Evolutionary conservation across 2,797 vertebrate genomes (phyloP), one percentile per base, ranked within the genome.

Genomic region (Tamandua tetradactyla): DNA sequence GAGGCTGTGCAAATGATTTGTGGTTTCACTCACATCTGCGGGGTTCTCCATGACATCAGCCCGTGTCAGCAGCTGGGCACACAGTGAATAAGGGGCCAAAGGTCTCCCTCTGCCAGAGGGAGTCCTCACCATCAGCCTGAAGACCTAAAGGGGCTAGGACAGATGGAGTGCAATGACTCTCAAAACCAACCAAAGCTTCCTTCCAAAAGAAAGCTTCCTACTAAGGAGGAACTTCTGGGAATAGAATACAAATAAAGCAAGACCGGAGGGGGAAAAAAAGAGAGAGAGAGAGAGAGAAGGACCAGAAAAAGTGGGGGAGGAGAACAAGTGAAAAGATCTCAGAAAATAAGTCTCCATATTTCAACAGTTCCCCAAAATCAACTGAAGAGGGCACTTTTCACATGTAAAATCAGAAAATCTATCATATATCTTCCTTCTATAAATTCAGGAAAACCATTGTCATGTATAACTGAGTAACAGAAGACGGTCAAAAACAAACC

Each of bases 311-410:
- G 7, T 47, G 18, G 79, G 42, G 47, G 49, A 86, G 15, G 25
- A 47, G 49, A 91, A 49, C 18, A 37, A 40, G 52, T 52, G 52
- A 15, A 18, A 52, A 52, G 52, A 52, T 52, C 52, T 52, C 52
- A n/a, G 37, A 59, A 52, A 84, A 17, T 5, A 68, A 74, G 23
- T 5, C 1, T 12, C 81, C 44, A 49, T 13, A 47, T 55, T 55
- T 44, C 79, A 32, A 27, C 76, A 37, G 23, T 94, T 93, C 81
- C 84, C 84, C 76, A 80, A 86, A 92, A 35, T 72, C 40, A 84
- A 61, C 94, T 76, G 93, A 96, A 96, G 96, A 94, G 94, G 94
- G 95, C n/a, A 1, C 72, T 47, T 71, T 59, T 59, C 71, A 87
- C n/a, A 92, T 80, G 22, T 35, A 35, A 93, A 64, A 47, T 18